These are phyloP conservation scores for Nematolebias whitei DNA, from an alignment of 2,113 vertebrate species.

Conservation along the genomic window DNA sequence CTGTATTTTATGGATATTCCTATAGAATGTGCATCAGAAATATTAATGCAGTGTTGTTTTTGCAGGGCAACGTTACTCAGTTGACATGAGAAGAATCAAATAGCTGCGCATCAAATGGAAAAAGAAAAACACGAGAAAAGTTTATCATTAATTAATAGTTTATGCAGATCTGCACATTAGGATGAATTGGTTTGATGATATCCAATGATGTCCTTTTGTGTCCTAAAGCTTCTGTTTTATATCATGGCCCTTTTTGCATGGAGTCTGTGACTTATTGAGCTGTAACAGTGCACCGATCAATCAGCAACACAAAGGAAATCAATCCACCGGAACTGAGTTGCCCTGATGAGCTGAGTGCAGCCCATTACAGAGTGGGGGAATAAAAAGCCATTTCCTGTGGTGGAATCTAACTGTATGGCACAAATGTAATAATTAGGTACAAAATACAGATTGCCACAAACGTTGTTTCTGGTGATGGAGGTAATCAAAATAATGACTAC, in stretches of 20 bases:
- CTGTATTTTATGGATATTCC: background rate
- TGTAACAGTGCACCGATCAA: conserved; percentile 68
- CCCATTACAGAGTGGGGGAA: conserved; percentile 62
- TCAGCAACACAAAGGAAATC: conserved; percentile 71
- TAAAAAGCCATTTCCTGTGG: conserved; percentile 58
- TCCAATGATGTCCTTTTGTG: background rate
- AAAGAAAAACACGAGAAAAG: background rate
- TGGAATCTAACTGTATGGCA: conserved; percentile 57
- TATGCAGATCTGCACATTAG: background rate
- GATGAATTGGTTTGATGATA: background rate
- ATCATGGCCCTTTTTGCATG: conserved; percentile 6
- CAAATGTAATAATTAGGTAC: conserved; percentile 41
- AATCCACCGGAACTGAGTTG: conserved; percentile 68
- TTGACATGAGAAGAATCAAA: background rate
- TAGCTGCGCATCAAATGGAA: background rate
- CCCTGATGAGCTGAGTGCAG: conserved; percentile 55
- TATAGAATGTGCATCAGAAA: background rate
- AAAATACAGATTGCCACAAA: conserved; percentile 52
- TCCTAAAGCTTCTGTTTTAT: conserved; percentile 24
- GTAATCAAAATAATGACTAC: conserved; percentile 53
- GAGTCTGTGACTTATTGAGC: conserved; percentile 60
- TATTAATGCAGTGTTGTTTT: background rate
- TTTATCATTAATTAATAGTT: background rate
- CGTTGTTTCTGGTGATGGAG: conserved; percentile 38
- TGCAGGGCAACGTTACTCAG: background rate